Percentiles rank a stretch among this genome's conserved stretches.
phyloP scores from a whole-genome alignment of 2,888 invertebrate genomes.

The Lathronympha strigana region DNA sequence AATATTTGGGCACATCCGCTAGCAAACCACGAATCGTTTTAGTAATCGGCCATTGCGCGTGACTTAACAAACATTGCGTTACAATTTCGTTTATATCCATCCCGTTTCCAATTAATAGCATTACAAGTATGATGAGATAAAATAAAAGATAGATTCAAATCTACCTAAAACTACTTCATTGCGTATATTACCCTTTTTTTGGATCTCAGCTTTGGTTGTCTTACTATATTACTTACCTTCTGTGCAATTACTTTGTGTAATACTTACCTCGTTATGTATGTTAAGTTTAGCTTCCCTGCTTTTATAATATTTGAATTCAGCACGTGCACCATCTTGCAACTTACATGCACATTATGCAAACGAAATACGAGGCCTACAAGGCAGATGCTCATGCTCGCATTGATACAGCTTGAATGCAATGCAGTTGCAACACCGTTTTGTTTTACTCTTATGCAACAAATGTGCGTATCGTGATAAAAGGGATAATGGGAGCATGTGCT shows the following conservation, averaged over 20 bases:
- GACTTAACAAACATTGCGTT: slow-evolving; percentile 3
- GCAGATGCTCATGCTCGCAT: slow-evolving; percentile 40
- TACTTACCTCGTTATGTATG: not conserved
- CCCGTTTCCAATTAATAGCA: not conserved
- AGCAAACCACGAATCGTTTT: not conserved
- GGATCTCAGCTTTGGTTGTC: too few species aligned
- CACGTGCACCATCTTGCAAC: slow-evolving; percentile 13
- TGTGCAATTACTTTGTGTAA: not conserved
- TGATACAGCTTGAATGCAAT: slow-evolving; percentile 44
- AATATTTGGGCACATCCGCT: too few species aligned
- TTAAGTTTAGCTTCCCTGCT: not conserved
- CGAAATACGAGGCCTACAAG: slow-evolving; percentile 39
- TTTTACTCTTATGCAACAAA: slow-evolving; percentile 43
- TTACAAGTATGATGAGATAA: too few species aligned
- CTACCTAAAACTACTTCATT: too few species aligned
- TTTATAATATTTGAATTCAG: slow-evolving; percentile 36
- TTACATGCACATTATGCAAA: slow-evolving; percentile 36
- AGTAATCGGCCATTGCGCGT: slow-evolving; percentile 34
- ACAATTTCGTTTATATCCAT: slow-evolving; percentile 4
- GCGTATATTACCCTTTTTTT: too few species aligned
- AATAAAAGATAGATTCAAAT: too few species aligned
- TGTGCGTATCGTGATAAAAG: slow-evolving; percentile 41
- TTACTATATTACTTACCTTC: not conserved
- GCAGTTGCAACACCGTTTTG: slow-evolving; percentile 42
- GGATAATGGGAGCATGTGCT: slow-evolving; percentile 33